These are phyloP conservation scores for Nesidiocoris tenuis DNA, from an alignment of 2,888 invertebrate species.

Conservation along the genomic window DNA sequence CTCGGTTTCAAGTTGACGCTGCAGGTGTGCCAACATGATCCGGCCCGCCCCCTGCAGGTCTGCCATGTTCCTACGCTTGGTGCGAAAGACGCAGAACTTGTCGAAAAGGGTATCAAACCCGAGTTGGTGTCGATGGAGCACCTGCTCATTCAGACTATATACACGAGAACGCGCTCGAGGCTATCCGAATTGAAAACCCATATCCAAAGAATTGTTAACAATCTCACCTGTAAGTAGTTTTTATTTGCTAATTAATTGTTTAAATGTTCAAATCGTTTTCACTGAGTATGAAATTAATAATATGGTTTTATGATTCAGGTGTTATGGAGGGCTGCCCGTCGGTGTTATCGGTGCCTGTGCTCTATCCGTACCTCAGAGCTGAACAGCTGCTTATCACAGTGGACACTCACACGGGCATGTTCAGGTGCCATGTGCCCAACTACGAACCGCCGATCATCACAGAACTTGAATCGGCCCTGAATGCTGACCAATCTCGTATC, in stretches of 20 bases:
- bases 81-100: constrained; percentile 68
- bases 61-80: constrained; percentile 68
- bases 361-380: constrained; percentile 85
- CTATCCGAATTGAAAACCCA: constrained; percentile 79
- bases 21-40: constrained; percentile 80
- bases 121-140: constrained; percentile 95
- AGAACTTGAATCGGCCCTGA: constrained; percentile 79
- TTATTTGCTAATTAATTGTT: background rate
- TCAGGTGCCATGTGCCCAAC: constrained; percentile 89
- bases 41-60: constrained; percentile 71
- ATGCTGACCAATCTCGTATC: constrained; percentile 68
- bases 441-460: constrained; percentile 78
- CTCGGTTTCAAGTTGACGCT: constrained; percentile 84
- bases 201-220: constrained; percentile 68
- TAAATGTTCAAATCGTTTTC: background rate
- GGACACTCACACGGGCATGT: constrained; percentile 89
- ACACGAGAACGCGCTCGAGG: constrained; percentile 83
- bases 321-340: constrained; percentile 89
- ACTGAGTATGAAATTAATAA: background rate
- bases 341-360: constrained; percentile 84
- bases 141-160: constrained; percentile 90
- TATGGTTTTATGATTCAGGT: constrained; percentile 59
- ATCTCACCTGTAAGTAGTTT: constrained; percentile 63
- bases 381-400: constrained; percentile 91
- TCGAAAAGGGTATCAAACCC: constrained; percentile 77